Evolutionary conservation across 2,113 vertebrate species (phyloP).

Genomic region (Donacobius atricapilla): DNA sequence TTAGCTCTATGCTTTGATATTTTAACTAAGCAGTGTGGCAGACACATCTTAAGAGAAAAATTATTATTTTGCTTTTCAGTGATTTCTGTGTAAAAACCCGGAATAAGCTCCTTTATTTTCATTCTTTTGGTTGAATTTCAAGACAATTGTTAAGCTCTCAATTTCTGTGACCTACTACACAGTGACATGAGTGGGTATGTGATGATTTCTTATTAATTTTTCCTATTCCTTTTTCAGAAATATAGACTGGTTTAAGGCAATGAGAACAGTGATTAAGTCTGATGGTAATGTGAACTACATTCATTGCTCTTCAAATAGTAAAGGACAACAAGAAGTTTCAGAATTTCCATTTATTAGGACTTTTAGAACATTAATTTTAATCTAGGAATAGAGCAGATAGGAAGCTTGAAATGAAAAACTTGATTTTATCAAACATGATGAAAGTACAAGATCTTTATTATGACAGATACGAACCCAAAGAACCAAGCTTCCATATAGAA

Average conservation of each 20-base stretch:
- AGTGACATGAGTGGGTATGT: neutral
- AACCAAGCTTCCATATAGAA: constrained; percentile 69
- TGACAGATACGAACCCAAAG: constrained; percentile 55
- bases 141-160: neutral
- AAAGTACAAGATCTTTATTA: constrained; percentile 68
- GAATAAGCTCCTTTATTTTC: neutral
- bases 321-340: constrained; percentile 35
- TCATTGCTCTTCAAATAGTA: constrained; percentile 20
- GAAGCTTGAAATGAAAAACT: constrained; percentile 46
- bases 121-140: neutral
- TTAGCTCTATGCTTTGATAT: neutral
- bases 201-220: constrained; percentile 4
- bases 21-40: neutral
- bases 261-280: neutral
- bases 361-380: constrained; percentile 59
- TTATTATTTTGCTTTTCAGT: neutral
- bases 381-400: constrained; percentile 33
- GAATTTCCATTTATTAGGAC: constrained; percentile 48
- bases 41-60: neutral
- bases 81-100: neutral
- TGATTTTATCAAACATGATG: constrained; percentile 66
- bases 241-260: neutral
- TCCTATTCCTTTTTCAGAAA: neutral
- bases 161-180: neutral
- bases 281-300: neutral